Evolutionary conservation across 2,888 invertebrate species (phyloP).

Genomic region (Caenorhabditis drosophilae): DNA sequence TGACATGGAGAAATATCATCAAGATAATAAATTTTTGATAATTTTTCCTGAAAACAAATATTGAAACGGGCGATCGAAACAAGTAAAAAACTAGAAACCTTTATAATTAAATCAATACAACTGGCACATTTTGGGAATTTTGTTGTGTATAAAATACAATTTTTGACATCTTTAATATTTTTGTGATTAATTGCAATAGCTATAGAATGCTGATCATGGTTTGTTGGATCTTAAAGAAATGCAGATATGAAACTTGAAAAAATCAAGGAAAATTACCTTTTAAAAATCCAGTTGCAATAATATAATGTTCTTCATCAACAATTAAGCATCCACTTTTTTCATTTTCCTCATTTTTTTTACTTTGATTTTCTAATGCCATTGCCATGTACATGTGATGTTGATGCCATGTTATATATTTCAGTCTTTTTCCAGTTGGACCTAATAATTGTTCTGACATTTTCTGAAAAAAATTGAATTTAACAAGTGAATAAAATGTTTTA

Average conservation of each 20-base stretch:
- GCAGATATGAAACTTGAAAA: neutral
- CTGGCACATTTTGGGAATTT: constrained; percentile 4
- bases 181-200: constrained; percentile 7
- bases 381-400: constrained; percentile 37
- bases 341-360: too few relatives aligned
- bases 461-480: neutral
- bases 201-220: neutral
- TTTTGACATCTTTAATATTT: neutral
- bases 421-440: constrained; percentile 31
- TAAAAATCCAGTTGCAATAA: constrained; percentile 8
- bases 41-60: constrained; percentile 2
- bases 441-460: neutral
- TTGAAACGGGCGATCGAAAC: neutral
- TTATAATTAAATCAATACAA: constrained; percentile 6
- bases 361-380: too few relatives aligned
- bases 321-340: constrained; percentile 19
- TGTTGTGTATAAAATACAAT: constrained; percentile 14
- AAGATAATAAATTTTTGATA: constrained; percentile 9
- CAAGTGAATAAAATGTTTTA: neutral
- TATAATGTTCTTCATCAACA: constrained; percentile 27
- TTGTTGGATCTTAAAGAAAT: too few relatives aligned
- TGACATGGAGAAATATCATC: neutral
- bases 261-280: neutral
- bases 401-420: constrained; percentile 33
- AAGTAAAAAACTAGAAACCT: neutral